Evolutionary conservation across 2,888 invertebrate genomes (phyloP).

Genomic region (Clistopyga incitator): DNA sequence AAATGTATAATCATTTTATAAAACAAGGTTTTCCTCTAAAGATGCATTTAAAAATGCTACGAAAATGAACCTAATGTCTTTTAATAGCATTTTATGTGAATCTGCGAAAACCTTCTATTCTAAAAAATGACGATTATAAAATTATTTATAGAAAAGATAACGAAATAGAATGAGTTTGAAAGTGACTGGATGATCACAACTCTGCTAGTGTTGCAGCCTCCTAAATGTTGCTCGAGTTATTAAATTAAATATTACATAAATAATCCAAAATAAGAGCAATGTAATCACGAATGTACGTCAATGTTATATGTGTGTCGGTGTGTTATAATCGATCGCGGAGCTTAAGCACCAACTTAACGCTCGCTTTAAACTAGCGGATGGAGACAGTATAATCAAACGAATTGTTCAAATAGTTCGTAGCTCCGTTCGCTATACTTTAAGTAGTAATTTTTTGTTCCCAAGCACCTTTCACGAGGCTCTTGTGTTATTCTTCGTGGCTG

Average conservation of each 20-base stretch:
- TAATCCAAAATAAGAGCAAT: slow-evolving; percentile 45
- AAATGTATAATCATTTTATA: too few relatives aligned
- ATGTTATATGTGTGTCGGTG: slow-evolving; percentile 36
- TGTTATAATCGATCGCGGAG: neutral
- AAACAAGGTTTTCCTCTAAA: too few relatives aligned
- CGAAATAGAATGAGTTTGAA: too few relatives aligned
- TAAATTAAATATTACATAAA: slow-evolving; percentile 20
- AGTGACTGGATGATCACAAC: neutral
- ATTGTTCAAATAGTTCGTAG: slow-evolving; percentile 57
- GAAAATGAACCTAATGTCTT: too few relatives aligned
- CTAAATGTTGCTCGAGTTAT: slow-evolving; percentile 33
- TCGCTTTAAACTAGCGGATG: neutral
- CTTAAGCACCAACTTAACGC: slow-evolving; percentile 5
- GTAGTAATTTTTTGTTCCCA: slow-evolving; percentile 55
- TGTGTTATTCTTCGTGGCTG: slow-evolving; percentile 24
- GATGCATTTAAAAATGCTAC: too few relatives aligned
- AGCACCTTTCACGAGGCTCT: slow-evolving; percentile 57
- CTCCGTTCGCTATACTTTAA: slow-evolving; percentile 17
- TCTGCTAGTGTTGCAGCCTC: slow-evolving; percentile 51
- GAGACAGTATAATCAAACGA: slow-evolving; percentile 15
- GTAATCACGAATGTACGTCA: slow-evolving; percentile 36
- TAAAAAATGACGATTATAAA: too few relatives aligned
- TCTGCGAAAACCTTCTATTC: too few relatives aligned
- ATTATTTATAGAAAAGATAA: too few relatives aligned
- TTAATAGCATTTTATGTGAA: too few relatives aligned